phyloP scores from a whole-genome alignment of 2,113 vertebrate genomes.

The Accipiter virgatus region DNA sequence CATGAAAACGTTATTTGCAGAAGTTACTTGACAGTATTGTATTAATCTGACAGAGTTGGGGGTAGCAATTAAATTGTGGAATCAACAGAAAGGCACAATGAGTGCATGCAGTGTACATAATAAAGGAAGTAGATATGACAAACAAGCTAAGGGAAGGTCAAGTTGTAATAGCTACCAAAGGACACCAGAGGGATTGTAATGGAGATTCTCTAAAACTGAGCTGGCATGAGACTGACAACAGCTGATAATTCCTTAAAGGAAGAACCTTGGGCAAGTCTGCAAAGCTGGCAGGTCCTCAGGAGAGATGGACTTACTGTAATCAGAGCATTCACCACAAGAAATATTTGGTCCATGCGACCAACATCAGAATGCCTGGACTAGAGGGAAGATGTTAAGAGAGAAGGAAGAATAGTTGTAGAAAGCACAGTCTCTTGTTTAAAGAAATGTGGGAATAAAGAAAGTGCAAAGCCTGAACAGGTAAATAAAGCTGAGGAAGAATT shows the following conservation, averaged over 20 bases:
- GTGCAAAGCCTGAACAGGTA: neutral
- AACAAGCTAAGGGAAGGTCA: neutral
- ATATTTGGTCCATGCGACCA: neutral
- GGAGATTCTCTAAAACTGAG: neutral
- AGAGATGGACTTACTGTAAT: neutral
- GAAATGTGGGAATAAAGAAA: neutral
- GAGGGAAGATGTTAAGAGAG: neutral
- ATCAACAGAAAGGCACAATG: neutral
- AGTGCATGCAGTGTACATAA: neutral
- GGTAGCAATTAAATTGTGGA: neutral
- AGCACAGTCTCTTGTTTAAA: neutral
- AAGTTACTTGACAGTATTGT: neutral
- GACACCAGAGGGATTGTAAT: neutral
- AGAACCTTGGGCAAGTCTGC: neutral
- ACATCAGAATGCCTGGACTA: neutral
- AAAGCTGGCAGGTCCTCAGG: neutral
- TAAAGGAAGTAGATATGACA: neutral
- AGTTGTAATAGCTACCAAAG: neutral
- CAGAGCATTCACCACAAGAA: neutral
- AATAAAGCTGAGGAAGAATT: neutral
- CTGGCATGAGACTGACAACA: neutral
- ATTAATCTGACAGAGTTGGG: neutral
- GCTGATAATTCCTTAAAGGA: neutral
- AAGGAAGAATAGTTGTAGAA: neutral
- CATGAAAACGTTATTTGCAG: conserved; percentile 17